Conservation (phyloP, 2,113 vertebrate genomes). For the Pseudopipra pipra region DNA sequence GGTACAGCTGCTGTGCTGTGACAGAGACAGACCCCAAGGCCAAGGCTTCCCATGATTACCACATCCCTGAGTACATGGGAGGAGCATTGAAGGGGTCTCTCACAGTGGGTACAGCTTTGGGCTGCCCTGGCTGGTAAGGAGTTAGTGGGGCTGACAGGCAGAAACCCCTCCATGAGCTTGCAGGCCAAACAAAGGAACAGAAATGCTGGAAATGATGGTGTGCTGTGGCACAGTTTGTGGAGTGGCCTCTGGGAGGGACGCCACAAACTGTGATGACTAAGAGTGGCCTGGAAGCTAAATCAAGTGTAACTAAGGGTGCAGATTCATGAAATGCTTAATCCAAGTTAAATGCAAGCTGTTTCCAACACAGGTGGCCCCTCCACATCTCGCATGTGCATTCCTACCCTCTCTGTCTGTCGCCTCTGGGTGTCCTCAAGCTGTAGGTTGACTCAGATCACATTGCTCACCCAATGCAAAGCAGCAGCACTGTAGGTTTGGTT, state of each 20-base stretch:
- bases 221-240: neutral
- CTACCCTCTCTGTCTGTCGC: neutral
- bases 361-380: neutral
- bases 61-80: neutral
- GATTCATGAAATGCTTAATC: neutral
- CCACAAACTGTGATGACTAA: neutral
- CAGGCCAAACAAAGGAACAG: neutral
- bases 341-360: neutral
- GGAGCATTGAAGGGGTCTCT: neutral
- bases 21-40: neutral
- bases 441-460: neutral
- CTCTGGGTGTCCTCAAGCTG: fast-evolving
- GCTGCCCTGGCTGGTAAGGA: neutral
- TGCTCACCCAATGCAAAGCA: neutral
- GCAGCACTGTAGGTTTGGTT: neutral
- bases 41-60: neutral
- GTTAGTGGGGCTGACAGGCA: fast-evolving
- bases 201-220: neutral
- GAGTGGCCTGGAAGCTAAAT: neutral
- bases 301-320: neutral
- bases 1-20: neutral
- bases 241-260: neutral
- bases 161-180: neutral
- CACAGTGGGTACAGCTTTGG: neutral
- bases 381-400: neutral